A percentile compares a stretch with the other conserved stretches of the same genome.
Conservation (phyloP, 2,113 vertebrate species). For the Cryptomyrus ogoouensis region DNA sequence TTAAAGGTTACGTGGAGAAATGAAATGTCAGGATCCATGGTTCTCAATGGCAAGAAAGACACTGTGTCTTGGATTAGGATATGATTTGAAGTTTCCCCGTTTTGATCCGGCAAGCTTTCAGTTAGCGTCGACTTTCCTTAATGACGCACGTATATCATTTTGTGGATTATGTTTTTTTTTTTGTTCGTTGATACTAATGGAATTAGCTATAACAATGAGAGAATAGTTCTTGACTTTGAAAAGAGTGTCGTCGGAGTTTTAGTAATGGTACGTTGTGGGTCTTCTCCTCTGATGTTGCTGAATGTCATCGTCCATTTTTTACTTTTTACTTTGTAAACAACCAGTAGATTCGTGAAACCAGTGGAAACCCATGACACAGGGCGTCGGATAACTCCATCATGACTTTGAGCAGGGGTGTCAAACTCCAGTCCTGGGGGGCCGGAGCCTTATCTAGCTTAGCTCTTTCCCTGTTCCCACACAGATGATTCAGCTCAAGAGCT, state of each 20-base stretch:
- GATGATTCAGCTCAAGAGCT: too few relatives aligned
- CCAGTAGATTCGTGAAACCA: not conserved
- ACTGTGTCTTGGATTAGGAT: slow-evolving; percentile 2
- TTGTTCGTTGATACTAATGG: not conserved
- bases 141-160: not conserved
- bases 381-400: not conserved
- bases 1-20: slow-evolving; percentile 22
- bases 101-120: not conserved
- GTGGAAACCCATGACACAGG: not conserved
- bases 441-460: too few relatives aligned
- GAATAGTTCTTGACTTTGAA: not conserved
- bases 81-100: not conserved
- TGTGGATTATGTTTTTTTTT: not conserved
- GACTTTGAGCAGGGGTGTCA: not conserved
- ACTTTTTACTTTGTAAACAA: not conserved
- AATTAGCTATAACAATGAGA: not conserved
- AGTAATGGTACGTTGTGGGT: not conserved
- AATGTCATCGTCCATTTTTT: not conserved
- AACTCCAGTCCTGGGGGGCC: too few relatives aligned
- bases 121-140: not conserved
- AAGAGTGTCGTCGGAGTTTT: not conserved
- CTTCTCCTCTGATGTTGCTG: not conserved
- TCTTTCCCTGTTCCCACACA: too few relatives aligned
- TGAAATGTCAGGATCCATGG: slow-evolving; percentile 48
- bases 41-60: not conserved